Evolutionary conservation across 2,797 vertebrate species (phyloP).

Genomic region (Tiaroga cobitis): DNA sequence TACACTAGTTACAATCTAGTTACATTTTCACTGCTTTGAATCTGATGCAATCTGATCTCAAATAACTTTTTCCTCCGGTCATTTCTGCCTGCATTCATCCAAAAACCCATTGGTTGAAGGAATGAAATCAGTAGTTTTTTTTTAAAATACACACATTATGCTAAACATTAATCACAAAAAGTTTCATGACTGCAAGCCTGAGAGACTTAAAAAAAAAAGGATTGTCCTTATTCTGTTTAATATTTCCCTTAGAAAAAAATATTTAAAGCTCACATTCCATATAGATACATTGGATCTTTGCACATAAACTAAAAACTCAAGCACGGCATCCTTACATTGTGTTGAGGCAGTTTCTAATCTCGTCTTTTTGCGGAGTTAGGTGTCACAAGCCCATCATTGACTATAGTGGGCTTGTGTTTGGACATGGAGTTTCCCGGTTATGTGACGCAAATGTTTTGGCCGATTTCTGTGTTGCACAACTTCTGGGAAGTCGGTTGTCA

Average conservation of each 20-base stretch:
- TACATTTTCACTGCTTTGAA: background rate
- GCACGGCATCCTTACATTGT: background rate
- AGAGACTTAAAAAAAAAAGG: background rate
- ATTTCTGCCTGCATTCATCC: background rate
- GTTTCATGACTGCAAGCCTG: background rate
- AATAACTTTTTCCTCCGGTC: background rate
- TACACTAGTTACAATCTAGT: no score
- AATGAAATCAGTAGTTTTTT: background rate
- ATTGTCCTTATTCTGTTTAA: background rate
- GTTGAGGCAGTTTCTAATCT: background rate
- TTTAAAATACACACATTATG: no score
- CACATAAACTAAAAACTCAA: background rate
- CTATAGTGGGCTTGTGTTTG: background rate
- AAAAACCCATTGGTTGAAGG: background rate
- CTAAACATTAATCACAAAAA: background rate
- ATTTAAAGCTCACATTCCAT: background rate
- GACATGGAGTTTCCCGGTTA: background rate
- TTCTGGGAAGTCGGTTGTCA: background rate
- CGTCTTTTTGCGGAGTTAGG: background rate
- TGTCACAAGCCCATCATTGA: background rate
- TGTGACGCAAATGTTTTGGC: no score
- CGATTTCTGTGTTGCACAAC: background rate
- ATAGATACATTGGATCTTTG: background rate
- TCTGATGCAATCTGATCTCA: background rate
- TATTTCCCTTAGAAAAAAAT: background rate